These are phyloP conservation scores for Probosciger aterrimus DNA, from an alignment of 2,113 vertebrate genomes.

Conservation along the genomic window DNA sequence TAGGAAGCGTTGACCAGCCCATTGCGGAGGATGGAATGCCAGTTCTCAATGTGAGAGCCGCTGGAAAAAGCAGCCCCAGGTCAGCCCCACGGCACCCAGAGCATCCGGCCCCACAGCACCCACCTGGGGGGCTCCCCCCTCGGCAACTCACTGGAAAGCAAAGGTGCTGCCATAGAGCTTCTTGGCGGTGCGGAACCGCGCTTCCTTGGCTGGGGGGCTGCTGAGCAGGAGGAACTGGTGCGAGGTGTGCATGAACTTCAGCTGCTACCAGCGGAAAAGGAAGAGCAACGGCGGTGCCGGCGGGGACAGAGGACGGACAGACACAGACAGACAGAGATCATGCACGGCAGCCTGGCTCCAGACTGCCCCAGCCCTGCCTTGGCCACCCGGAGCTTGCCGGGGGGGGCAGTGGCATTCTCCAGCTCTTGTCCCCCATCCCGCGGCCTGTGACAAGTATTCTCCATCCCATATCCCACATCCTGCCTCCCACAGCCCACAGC, in stretches of 20 bases:
- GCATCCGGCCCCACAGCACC: accelerated
- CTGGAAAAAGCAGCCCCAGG: conserved; percentile 67
- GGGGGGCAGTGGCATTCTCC: accelerated
- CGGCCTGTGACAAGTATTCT: background rate
- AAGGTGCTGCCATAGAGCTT: conserved; percentile 99
- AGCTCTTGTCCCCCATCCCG: background rate
- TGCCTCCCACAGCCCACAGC: background rate
- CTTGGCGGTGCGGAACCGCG: conserved; percentile 97
- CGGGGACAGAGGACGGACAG: conserved; percentile 36
- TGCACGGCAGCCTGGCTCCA: background rate
- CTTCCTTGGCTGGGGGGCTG: conserved; percentile 97
- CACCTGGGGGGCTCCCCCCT: accelerated
- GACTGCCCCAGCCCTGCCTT: accelerated
- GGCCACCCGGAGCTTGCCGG: accelerated
- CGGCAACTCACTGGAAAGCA: conserved; percentile 91
- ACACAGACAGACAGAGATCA: conserved; percentile 45
- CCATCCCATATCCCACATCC: background rate
- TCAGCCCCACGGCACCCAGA: background rate
- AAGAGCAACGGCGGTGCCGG: background rate
- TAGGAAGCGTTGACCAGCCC: conserved; percentile 99
- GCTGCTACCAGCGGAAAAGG: conserved; percentile 84
- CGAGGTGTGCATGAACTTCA: conserved; percentile 99
- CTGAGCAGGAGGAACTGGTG: conserved; percentile 99
- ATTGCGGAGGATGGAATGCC: conserved; percentile 99
- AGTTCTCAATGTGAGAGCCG: conserved; percentile 99